Base-by-base conservation (phyloP, 2,888 invertebrate genomes). In the Cosmia trapezina region DNA sequence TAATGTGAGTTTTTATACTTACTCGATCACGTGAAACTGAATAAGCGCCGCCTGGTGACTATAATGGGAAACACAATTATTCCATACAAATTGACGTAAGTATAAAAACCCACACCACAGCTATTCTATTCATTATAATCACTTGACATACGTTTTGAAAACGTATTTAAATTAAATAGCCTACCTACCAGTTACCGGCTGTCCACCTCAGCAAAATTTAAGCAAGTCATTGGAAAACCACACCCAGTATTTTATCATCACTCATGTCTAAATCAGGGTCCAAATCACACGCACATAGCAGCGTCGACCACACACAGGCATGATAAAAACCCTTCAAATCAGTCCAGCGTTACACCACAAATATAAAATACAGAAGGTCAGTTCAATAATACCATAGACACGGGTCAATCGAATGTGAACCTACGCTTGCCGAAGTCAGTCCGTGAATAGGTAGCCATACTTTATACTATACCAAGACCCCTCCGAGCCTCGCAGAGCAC, bases 241-340 rank as follows among this genome's bases (percentile, higher is more conserved):
- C 22, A 19, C 0, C 22, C 45, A 71, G 65, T 53, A 19, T 71
- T 64, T 65, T 43, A 72, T 54, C 64, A 56, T 71, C 51, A 19
- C 70, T 77, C 41, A 57, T n/a, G 51, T 72, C 72, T 56, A 11
- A 72, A 78, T 77, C 72, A 65, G 66, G 67, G 47, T 12, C 54
- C 19, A 51, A 72, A 51, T 73, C 74, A 74, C 65, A 54, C 66
- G 41, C 61, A 51, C 59, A 51, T 28, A 63, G 51, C 28, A n/a
- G 43, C 17, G 28, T 9, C 12, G 19, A 70, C 60, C 66, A 54
- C 61, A 64, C 11, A 72, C 12, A 54, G 53, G 33, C 5, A 59
- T 56, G 62, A 70, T 80, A 73, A 74, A 76, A 76, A 64, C 54
- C 66, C 62, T 70, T 73, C 63, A 65, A 63, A 75, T 72, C 19